Evolutionary conservation across 1,140 invertebrate genomes (phyloP).

Genomic region (Pinna nobilis): DNA sequence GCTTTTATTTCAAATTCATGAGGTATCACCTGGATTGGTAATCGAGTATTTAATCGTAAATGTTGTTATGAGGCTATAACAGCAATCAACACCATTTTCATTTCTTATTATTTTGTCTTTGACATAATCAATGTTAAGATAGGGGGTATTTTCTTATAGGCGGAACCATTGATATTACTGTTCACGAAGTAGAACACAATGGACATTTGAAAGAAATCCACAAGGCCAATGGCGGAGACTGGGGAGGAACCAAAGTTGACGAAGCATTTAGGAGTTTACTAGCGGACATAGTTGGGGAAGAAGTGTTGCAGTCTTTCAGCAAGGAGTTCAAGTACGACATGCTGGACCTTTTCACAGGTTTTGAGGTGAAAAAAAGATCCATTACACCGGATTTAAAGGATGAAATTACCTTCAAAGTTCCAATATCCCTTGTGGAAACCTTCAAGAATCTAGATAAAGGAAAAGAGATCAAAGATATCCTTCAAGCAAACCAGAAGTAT

Average conservation of each 20-base stretch:
- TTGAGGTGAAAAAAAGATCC: slow-evolving; percentile 44
- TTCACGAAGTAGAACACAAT: slow-evolving; percentile 4
- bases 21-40: no score
- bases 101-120: not conserved
- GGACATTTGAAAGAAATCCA: slow-evolving; percentile 1
- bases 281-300: slow-evolving; percentile 16
- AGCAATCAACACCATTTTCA: not conserved
- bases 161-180: slow-evolving; percentile 25
- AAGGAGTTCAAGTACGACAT: slow-evolving; percentile 34
- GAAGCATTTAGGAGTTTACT: not conserved
- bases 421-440: slow-evolving; percentile 8
- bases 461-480: not conserved
- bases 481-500: slow-evolving; percentile 13
- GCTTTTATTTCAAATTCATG: no score
- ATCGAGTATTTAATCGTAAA: no score
- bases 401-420: slow-evolving; percentile 33
- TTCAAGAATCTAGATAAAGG: not conserved
- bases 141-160: slow-evolving; percentile 21
- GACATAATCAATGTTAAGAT: not conserved
- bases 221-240: slow-evolving; percentile 8
- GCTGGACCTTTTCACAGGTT: slow-evolving; percentile 34
- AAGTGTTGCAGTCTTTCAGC: slow-evolving; percentile 56
- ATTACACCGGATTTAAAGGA: slow-evolving; percentile 15
- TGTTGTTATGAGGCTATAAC: no score
- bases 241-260: slow-evolving; percentile 12